Evolutionary conservation across 2,888 invertebrate genomes (phyloP).

Genomic region (Sminthurinus aureus): DNA sequence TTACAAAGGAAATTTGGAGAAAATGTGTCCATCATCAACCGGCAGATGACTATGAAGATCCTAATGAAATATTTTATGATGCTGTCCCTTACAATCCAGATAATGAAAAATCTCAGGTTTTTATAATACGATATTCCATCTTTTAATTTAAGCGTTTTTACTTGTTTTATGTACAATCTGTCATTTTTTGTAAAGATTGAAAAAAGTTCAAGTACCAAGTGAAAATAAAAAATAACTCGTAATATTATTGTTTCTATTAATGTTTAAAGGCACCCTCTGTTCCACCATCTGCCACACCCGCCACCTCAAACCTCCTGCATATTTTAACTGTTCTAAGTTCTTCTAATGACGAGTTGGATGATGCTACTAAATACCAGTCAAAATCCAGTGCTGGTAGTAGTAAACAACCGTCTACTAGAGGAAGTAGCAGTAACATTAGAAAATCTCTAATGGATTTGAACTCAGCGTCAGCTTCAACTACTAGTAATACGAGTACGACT

Average conservation of each 20-base stretch:
- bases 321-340: conserved; percentile 56
- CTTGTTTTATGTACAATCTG: not conserved
- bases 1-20: conserved; percentile 58
- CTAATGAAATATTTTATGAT: conserved; percentile 37
- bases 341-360: conserved; percentile 57
- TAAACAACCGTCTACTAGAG: conserved; percentile 1
- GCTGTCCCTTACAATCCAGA: conserved; percentile 27
- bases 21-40: conserved; percentile 43
- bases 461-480: not conserved
- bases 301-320: conserved; percentile 58
- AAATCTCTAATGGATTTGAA: not conserved
- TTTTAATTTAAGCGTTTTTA: not conserved
- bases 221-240: too few relatives aligned
- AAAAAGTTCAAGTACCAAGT: too few relatives aligned
- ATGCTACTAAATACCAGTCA: conserved; percentile 8
- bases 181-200: not conserved
- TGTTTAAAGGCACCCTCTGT: conserved; percentile 35
- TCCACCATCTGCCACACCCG: conserved; percentile 6
- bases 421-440: not conserved
- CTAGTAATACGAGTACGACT: not conserved
- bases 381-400: not conserved
- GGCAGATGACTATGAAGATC: conserved; percentile 15
- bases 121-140: not conserved
- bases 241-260: not conserved
- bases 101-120: conserved; percentile 20